A percentile compares a stretch with the other conserved stretches of the same genome.
These are phyloP conservation scores for Drosophila prostipennis DNA, from an alignment of 2,888 invertebrate genomes.

Conservation along the genomic window DNA sequence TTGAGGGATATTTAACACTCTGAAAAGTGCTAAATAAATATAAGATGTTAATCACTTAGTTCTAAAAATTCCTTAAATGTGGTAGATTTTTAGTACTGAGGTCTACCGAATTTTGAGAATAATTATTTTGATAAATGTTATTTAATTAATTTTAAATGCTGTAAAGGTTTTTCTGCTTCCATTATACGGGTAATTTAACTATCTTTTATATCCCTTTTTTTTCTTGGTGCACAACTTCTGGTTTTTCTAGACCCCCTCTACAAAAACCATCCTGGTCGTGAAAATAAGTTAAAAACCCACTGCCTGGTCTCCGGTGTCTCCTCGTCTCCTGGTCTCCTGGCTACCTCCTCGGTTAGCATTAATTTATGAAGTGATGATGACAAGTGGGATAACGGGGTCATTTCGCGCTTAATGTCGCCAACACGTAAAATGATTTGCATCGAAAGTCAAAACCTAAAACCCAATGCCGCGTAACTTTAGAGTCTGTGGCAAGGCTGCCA, in stretches of 20 bases:
- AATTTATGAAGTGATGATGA: slow-evolving; percentile 82
- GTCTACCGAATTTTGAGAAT: too few relatives aligned
- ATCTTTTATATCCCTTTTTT: neutral
- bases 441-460: slow-evolving; percentile 53
- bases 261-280: neutral
- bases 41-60: too few relatives aligned
- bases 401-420: slow-evolving; percentile 82
- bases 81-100: too few relatives aligned
- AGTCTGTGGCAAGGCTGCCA: slow-evolving; percentile 70
- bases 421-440: slow-evolving; percentile 82
- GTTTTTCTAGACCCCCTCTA: slow-evolving; percentile 1
- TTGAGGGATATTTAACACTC: neutral
- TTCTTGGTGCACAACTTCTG: slow-evolving; percentile 23
- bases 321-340: neutral
- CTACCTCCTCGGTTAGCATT: slow-evolving; percentile 57
- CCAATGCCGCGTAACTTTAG: slow-evolving; percentile 71
- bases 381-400: slow-evolving; percentile 82
- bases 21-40: too few relatives aligned
- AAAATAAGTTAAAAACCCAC: slow-evolving; percentile 27
- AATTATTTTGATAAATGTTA: too few relatives aligned
- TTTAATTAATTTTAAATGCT: too few relatives aligned
- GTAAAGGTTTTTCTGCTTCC: too few relatives aligned
- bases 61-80: too few relatives aligned
- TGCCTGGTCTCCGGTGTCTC: slow-evolving; percentile 11
- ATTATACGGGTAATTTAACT: too few relatives aligned